phyloP scores from a whole-genome alignment of 1,140 invertebrate genomes.

The Lordiphosa clarofinis region DNA sequence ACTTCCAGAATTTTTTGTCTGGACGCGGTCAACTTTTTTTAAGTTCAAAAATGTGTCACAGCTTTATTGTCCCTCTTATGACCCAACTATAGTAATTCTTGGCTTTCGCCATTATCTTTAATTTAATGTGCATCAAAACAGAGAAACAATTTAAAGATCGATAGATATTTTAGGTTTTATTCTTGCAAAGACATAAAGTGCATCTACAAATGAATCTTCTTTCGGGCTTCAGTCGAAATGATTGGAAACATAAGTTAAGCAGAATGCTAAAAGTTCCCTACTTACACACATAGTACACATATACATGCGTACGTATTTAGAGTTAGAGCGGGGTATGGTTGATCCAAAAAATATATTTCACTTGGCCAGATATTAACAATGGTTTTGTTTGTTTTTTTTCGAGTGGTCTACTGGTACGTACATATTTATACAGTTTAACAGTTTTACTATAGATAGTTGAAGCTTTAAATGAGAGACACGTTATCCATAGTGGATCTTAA shows the following conservation, averaged over 20 bases:
- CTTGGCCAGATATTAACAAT: constrained; percentile 7
- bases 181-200: constrained; percentile 5
- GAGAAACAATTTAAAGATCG: background rate
- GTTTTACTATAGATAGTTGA: constrained; percentile 3
- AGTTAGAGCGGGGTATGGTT: constrained; percentile 9
- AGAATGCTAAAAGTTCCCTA: constrained; percentile 43
- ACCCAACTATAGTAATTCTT: too few species aligned
- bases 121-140: too few species aligned
- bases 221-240: constrained; percentile 6
- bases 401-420: constrained; percentile 8
- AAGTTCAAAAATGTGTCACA: too few species aligned
- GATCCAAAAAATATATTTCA: constrained; percentile 2
- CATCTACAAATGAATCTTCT: constrained; percentile 9
- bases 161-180: constrained; percentile 12
- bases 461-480: constrained; percentile 8
- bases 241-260: constrained; percentile 22
- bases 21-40: too few species aligned
- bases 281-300: constrained; percentile 22
- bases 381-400: background rate
- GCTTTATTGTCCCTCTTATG: too few species aligned
- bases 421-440: constrained; percentile 38
- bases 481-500: constrained; percentile 23
- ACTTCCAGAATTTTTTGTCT: too few species aligned
- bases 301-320: constrained; percentile 28
- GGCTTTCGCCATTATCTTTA: too few species aligned